Percentiles rank a stretch among this genome's conserved stretches.
Evolutionary conservation across 2,888 invertebrate species (phyloP).

Genomic region (Idaea straminata): DNA sequence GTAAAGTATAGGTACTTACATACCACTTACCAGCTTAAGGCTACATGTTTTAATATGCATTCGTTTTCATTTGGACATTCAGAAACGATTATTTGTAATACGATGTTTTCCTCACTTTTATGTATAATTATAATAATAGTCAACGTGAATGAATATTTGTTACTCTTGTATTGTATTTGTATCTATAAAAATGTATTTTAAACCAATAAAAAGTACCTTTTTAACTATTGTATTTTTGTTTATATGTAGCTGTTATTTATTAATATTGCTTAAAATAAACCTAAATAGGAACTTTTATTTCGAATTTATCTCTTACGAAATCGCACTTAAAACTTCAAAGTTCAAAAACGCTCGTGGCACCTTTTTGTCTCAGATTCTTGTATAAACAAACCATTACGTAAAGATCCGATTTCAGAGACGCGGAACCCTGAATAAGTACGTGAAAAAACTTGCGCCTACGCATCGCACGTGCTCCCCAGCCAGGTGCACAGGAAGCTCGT

Average conservation of each 20-base stretch:
- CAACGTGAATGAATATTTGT: too few relatives aligned
- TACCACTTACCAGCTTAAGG: neutral
- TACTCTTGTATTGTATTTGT: too few relatives aligned
- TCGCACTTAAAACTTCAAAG: neutral
- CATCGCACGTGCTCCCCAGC: constrained; percentile 54
- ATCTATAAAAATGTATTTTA: too few relatives aligned
- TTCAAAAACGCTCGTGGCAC: constrained; percentile 4
- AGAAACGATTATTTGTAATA: neutral
- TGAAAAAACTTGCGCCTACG: constrained; percentile 31
- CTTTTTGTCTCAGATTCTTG: constrained; percentile 14
- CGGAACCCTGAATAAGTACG: constrained; percentile 26
- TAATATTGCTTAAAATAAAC: too few relatives aligned
- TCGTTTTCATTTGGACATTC: neutral
- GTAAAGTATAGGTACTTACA: neutral
- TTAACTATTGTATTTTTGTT: too few relatives aligned
- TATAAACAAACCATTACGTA: constrained; percentile 21
- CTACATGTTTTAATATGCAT: neutral
- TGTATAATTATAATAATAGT: too few relatives aligned
- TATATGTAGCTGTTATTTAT: too few relatives aligned
- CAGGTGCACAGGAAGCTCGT: constrained; percentile 54
- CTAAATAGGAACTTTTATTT: too few relatives aligned
- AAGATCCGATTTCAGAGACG: constrained; percentile 23
- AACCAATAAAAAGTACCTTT: too few relatives aligned
- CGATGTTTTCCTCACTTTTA: too few relatives aligned
- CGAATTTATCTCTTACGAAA: too few relatives aligned